These are phyloP conservation scores for Dicrostonyx torquatus DNA, from an alignment of 2,797 vertebrate species.

Conservation along the genomic window DNA sequence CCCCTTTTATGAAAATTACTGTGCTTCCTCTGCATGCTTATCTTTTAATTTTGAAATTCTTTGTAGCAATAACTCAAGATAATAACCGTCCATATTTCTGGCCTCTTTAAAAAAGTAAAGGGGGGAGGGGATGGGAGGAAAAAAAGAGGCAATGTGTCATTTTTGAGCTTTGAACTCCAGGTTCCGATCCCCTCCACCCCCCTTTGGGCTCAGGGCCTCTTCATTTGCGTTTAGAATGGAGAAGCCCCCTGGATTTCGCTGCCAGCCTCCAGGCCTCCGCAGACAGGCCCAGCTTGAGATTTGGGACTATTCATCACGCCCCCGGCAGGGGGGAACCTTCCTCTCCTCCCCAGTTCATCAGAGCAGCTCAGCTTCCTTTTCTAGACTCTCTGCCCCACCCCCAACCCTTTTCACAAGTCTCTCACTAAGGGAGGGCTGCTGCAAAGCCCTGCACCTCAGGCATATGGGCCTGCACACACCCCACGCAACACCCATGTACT, in stretches of 20 bases:
- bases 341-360: conserved; percentile 84
- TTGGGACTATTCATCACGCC: conserved; percentile 90
- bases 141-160: conserved; percentile 81
- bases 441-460: background rate
- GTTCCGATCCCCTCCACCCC: conserved; percentile 66
- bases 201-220: conserved; percentile 80
- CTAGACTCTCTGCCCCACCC: conserved; percentile 60
- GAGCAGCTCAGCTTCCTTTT: conserved; percentile 80
- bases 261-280: conserved; percentile 86
- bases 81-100: conserved; percentile 86
- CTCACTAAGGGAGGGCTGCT: conserved; percentile 60
- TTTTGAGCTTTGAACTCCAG: conserved; percentile 85
- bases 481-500: background rate
- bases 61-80: conserved; percentile 87
- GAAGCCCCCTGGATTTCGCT: conserved; percentile 88
- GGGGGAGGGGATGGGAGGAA: background rate
- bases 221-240: conserved; percentile 89
- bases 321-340: conserved; percentile 90
- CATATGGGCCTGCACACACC: background rate
- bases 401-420: background rate
- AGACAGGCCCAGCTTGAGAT: conserved; percentile 89
- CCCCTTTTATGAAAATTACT: conserved; percentile 86
- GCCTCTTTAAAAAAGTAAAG: conserved; percentile 80
- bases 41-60: conserved; percentile 89
- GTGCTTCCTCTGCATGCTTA: conserved; percentile 84